Evolutionary conservation across 64 coral and sea anemone genomes (phyloP), one percentile per base, ranked within the genome.

Genomic region (Anthopleura sola): DNA sequence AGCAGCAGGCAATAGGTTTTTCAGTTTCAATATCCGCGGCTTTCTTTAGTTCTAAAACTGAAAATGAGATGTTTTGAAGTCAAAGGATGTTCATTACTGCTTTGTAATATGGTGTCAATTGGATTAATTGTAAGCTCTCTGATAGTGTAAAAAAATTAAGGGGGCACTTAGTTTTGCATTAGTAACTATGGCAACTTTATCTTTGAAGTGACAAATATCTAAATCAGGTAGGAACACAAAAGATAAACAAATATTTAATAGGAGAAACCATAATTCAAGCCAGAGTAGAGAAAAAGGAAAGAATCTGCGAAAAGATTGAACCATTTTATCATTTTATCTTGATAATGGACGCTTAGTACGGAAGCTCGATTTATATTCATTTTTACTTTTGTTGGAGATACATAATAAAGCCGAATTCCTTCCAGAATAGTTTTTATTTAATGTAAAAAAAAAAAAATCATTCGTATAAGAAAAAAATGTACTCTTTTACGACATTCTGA

Each of bases 11-110:
- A 26, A 23, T 62, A 24, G 58, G 5, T 26, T 10, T 23, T 26
- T 62, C 58, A n/a, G 58, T 62, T 62, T 62, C n/a, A 62, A 62
- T 62, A 62, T 62, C 58, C 58, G 58, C 58, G 58, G 58, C 58
- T 26, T 62, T 62, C 7, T 62, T 26, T 26, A 5, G 21, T 62
- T 26, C 58, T 26, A 62, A n/a, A 62, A 62, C 58, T 62, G 58
- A 62, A 62, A 62, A 62, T 62, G 23, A 62, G 3, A 0, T 62
- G 23, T 62, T 62, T 62, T n/a, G n/a, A 62, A 23, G 23, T n/a
- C 7, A 24, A 62, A 62, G 58, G 58, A 62, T 62, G 58, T n/a
- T 26, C 58, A 62, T 62, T 62, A 62, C 6, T 62, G 11, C n/a
- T 26, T 62, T 26, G 58, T 62, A 62, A 62, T 62, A 12, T 62